Evolutionary conservation across 2,888 invertebrate genomes (phyloP).

Genomic region (Latheticus oryzae): DNA sequence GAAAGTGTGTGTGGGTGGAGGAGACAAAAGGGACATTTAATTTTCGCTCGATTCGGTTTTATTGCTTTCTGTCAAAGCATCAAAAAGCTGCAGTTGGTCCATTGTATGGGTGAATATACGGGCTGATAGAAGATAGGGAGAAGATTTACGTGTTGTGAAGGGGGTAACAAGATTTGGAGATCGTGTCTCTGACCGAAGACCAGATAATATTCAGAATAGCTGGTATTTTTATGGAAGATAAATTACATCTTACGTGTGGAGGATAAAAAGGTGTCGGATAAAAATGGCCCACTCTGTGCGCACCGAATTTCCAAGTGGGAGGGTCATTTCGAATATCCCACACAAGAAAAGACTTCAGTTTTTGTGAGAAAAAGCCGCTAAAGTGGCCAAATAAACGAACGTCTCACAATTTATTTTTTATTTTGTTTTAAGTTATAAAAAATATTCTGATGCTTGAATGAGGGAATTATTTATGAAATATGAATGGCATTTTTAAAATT

Average conservation of each 20-base stretch:
- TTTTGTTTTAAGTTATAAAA: too few species aligned
- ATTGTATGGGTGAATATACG: slow-evolving; percentile 26
- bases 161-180: slow-evolving; percentile 37
- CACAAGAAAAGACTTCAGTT: too few species aligned
- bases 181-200: slow-evolving; percentile 37
- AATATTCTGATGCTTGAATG: too few species aligned
- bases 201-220: slow-evolving; percentile 45
- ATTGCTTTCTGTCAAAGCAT: slow-evolving; percentile 24
- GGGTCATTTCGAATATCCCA: too few species aligned
- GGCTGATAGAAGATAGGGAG: slow-evolving; percentile 21
- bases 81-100: slow-evolving; percentile 21
- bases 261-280: slow-evolving; percentile 44
- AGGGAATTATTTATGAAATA: too few species aligned
- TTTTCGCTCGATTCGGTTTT: slow-evolving; percentile 23
- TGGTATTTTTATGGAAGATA: slow-evolving; percentile 46
- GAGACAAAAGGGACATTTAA: slow-evolving; percentile 13
- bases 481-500: too few species aligned
- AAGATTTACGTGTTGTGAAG: slow-evolving; percentile 43
- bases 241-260: slow-evolving; percentile 44
- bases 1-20: slow-evolving; percentile 2
- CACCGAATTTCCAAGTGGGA: slow-evolving; percentile 33
- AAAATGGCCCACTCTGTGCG: slow-evolving; percentile 46
- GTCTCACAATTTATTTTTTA: too few species aligned
- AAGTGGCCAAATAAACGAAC: too few species aligned
- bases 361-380: too few species aligned